Percentiles rank a stretch among this genome's conserved stretches.
phyloP scores from a whole-genome alignment of 2,888 invertebrate species.

The Metallyticus violacea region DNA sequence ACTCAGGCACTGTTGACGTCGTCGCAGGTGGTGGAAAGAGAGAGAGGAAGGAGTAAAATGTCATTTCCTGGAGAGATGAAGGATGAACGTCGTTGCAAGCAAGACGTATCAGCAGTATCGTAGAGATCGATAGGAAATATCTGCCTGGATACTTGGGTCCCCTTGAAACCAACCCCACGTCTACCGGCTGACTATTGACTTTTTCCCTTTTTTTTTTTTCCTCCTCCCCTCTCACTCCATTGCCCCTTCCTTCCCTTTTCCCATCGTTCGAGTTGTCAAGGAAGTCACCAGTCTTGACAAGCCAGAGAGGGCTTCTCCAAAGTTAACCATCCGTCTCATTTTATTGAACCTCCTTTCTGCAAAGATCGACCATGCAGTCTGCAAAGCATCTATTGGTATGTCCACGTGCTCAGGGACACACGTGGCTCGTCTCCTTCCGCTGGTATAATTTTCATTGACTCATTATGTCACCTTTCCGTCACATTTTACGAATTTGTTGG shows the following conservation, averaged over 20 bases:
- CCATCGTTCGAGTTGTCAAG: background rate
- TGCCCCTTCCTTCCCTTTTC: background rate
- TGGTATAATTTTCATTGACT: background rate
- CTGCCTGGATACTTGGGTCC: background rate
- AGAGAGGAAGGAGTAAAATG: background rate
- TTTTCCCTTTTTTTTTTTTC: background rate
- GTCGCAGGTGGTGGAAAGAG: background rate
- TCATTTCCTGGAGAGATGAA: background rate
- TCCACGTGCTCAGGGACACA: no score
- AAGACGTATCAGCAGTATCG: background rate
- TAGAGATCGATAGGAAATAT: background rate
- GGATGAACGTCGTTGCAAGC: background rate
- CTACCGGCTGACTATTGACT: background rate
- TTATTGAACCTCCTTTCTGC: background rate
- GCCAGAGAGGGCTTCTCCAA: background rate
- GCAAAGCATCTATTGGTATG: no score
- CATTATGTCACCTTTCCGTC: no score
- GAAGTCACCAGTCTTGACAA: background rate
- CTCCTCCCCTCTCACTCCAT: no score
- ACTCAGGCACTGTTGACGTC: background rate
- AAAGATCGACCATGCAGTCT: no score
- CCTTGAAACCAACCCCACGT: background rate
- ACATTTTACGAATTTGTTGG: no score
- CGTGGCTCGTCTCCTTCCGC: background rate
- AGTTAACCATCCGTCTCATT: background rate